A percentile compares a stretch with the other conserved stretches of the same genome.
Conservation (phyloP, 2,113 vertebrate species). For the Crotalus helleri region DNA sequence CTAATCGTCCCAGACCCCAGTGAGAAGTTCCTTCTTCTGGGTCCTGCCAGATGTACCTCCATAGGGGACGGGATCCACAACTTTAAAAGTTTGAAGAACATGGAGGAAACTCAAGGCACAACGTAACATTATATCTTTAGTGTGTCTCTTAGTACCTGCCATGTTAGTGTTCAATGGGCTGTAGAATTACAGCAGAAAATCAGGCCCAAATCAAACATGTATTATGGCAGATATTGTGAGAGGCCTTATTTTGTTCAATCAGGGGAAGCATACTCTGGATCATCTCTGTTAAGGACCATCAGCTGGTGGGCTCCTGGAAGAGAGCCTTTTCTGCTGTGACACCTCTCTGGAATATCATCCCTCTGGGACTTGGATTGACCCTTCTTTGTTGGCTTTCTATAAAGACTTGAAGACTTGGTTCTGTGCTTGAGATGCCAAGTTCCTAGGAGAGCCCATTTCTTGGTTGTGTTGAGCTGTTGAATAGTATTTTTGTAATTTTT, state of each 20-base stretch:
- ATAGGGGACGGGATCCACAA: too few species aligned
- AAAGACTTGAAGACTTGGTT: neutral
- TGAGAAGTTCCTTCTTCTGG: too few species aligned
- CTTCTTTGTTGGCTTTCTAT: neutral
- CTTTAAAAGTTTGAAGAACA: neutral
- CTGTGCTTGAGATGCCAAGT: neutral
- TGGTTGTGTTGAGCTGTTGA: neutral
- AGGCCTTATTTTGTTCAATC: neutral
- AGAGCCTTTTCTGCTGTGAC: neutral
- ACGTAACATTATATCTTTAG: neutral
- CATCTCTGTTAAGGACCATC: neutral
- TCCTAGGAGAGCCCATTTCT: neutral
- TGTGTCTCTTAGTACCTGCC: neutral
- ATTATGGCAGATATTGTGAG: neutral
- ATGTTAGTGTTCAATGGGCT: neutral
- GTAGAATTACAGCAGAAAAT: neutral
- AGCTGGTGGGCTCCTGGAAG: neutral
- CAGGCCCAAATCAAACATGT: neutral
- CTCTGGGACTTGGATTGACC: neutral
- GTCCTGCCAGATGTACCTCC: too few species aligned
- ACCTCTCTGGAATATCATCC: neutral
- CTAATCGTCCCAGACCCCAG: neutral
- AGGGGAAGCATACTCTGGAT: neutral
- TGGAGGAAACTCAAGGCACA: neutral
- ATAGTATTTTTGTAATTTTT: neutral